A percentile compares a stretch with the other conserved stretches of the same genome.
These are phyloP conservation scores for Ophion costatus DNA, from an alignment of 2,888 invertebrate genomes.

Conservation along the genomic window DNA sequence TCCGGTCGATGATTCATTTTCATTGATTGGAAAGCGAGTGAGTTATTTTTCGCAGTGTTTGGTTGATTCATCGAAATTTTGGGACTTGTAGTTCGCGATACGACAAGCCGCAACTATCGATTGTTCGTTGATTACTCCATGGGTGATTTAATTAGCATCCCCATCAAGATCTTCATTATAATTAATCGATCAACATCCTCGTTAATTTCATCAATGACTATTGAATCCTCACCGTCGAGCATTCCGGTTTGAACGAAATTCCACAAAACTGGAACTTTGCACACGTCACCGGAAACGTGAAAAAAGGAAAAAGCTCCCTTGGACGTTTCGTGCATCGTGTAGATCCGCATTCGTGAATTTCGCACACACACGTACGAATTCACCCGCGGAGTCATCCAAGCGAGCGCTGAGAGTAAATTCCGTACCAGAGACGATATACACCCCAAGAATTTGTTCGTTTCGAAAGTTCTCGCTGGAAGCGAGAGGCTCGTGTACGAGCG, in stretches of 20 bases:
- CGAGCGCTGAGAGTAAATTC: slow-evolving; percentile 1
- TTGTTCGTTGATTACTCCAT: too few relatives aligned
- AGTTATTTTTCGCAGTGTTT: too few relatives aligned
- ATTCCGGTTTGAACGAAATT: not conserved
- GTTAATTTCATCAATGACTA: not conserved
- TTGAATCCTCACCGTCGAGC: not conserved
- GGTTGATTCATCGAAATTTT: too few relatives aligned
- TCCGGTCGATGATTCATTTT: too few relatives aligned
- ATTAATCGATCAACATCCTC: not conserved
- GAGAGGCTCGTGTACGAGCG: slow-evolving; percentile 22
- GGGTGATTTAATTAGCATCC: too few relatives aligned
- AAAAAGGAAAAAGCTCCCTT: not conserved
- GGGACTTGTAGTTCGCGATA: too few relatives aligned
- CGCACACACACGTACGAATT: not conserved
- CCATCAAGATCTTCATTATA: not conserved
- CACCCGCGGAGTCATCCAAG: not conserved
- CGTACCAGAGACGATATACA: slow-evolving; percentile 17
- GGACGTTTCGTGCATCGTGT: not conserved
- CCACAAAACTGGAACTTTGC: not conserved
- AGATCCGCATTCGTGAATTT: not conserved
- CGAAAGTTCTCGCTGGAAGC: slow-evolving; percentile 42
- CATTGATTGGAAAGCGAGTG: too few relatives aligned
- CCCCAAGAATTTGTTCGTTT: slow-evolving; percentile 47
- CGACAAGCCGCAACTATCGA: too few relatives aligned
- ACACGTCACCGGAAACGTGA: not conserved